These are phyloP conservation scores for Megaleporinus macrocephalus DNA, from an alignment of 2,113 vertebrate genomes.

Conservation along the genomic window DNA sequence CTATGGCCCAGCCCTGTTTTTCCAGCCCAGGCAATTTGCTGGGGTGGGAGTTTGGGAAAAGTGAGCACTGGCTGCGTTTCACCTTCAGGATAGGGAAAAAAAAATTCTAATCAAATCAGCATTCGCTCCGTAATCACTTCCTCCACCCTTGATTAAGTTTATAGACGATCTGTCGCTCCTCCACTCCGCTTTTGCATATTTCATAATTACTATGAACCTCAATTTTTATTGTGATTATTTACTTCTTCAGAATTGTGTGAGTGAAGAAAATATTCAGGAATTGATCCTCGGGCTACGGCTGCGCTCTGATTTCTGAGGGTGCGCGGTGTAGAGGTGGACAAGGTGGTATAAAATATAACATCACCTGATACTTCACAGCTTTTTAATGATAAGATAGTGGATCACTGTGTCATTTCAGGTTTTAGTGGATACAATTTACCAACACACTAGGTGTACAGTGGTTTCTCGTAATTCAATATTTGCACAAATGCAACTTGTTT, in stretches of 20 bases:
- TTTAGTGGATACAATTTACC: too few species aligned
- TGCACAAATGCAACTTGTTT: too few species aligned
- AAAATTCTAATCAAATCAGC: constrained; percentile 69
- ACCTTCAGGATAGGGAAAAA: constrained; percentile 51
- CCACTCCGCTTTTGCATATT: constrained; percentile 63
- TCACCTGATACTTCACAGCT: background rate
- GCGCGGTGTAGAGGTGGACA: background rate
- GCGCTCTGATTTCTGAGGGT: background rate
- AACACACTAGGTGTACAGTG: too few species aligned
- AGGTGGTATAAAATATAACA: background rate
- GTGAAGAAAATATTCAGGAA: background rate
- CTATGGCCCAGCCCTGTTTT: constrained; percentile 18
- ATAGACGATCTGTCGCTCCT: constrained; percentile 68
- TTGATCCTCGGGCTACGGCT: background rate
- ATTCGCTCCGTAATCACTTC: constrained; percentile 63
- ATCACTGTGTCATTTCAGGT: background rate
- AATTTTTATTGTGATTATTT: constrained; percentile 66
- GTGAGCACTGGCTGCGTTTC: constrained; percentile 61
- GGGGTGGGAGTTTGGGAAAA: constrained; percentile 58
- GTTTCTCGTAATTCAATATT: too few species aligned
- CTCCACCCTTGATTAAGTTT: constrained; percentile 72
- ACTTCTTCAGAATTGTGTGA: background rate
- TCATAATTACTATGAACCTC: constrained; percentile 69
- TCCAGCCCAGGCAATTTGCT: constrained; percentile 56
- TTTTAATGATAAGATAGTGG: background rate